Evolutionary conservation across 2,888 invertebrate species (phyloP).

Genomic region (Halocaridina rubra): DNA sequence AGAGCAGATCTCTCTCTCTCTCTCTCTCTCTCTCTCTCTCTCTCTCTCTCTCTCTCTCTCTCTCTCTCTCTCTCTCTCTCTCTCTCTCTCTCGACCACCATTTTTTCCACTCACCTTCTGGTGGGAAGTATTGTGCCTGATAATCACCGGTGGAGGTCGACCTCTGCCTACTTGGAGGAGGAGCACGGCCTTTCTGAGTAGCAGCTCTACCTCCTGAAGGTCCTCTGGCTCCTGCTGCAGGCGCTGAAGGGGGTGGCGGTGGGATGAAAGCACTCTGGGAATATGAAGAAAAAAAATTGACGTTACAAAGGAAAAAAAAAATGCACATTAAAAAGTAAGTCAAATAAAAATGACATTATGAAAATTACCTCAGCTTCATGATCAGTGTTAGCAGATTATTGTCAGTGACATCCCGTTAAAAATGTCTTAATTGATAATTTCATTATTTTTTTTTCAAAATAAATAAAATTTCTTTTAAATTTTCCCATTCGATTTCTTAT

Average conservation of each 20-base stretch:
- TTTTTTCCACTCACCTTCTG: slow-evolving; percentile 13
- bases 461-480: too few relatives aligned
- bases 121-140: slow-evolving; percentile 30
- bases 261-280: background rate
- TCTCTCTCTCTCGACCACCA: background rate
- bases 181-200: background rate
- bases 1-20: slow-evolving; percentile 1
- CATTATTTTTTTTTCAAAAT: too few relatives aligned
- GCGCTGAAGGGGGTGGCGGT: background rate
- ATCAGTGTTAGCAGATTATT: too few relatives aligned
- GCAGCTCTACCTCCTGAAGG: too few relatives aligned
- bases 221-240: too few relatives aligned
- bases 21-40: slow-evolving; percentile 6
- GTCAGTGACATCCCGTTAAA: too few relatives aligned
- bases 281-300: background rate
- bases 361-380: too few relatives aligned
- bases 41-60: slow-evolving; percentile 9
- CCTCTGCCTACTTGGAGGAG: background rate
- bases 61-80: background rate
- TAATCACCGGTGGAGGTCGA: slow-evolving; percentile 39
- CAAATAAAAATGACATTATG: too few relatives aligned
- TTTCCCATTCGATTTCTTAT: too few relatives aligned
- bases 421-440: too few relatives aligned
- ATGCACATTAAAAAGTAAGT: too few relatives aligned
- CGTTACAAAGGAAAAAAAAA: too few relatives aligned